Evolutionary conservation across 2,888 invertebrate species (phyloP), one percentile per base, ranked within the genome.

Genomic region (Acrobasis consociella): DNA sequence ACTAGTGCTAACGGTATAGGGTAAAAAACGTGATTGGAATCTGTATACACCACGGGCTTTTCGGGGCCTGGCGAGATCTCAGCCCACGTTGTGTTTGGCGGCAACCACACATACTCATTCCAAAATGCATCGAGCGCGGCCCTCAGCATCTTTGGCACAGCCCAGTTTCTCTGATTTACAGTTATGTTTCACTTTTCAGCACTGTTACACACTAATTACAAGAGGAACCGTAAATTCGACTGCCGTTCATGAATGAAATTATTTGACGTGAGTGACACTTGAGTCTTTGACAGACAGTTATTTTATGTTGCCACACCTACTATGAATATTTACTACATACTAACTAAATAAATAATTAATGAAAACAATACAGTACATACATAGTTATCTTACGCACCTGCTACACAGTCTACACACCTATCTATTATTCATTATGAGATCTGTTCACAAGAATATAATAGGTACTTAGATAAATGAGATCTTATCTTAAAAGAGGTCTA

Each of bases 51-150:
- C 68, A 96, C 93, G 73, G 94, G 94, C 82, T 95, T 95, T 74
- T 94, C 94, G 63, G 95, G 93, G 65, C 95, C 95, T 61, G 97
- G 97, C 75, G 95, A 94, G 66, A 98, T 94, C 82, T 97, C 96
- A 67, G 94, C 94, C 99, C 99, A 99, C 75, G 97, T 97, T 70
- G 95, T 94, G 86, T 97, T 97, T 68, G 97, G 97, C 73, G 98
- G 98, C 78, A 99, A 94, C 99, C 99, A 99, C 83, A 99, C 94
- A 81, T 95, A 89, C 82, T 97, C 96, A 81, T 95, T 95, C 98
- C 97, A 97, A 85, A 97, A 96, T 66, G 79, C 81, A 69, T 91
- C 86, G 69, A 94, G 79, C 64, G 92, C 70, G 72, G 80, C 80
- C 70, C 87, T 86, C 79, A 93, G 76, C 92, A 93, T 90, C 67